Evolutionary conservation across 2,797 vertebrate genomes (phyloP).

Genomic region (Rhadinocentrus ornatus): DNA sequence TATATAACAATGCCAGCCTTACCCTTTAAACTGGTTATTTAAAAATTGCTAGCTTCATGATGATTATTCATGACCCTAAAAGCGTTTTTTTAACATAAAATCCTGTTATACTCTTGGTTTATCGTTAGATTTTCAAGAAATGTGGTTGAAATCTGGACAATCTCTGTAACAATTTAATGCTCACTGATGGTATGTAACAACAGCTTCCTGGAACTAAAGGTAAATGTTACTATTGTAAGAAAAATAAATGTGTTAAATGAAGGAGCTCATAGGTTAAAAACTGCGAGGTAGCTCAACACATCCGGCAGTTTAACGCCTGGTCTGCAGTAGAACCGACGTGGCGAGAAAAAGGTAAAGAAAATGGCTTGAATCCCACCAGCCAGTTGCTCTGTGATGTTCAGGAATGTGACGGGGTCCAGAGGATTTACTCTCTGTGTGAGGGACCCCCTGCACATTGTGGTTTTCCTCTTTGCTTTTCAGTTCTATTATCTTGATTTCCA

Average conservation of each 20-base stretch:
- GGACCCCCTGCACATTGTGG: constrained; percentile 79
- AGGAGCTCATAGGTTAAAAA: constrained; percentile 19
- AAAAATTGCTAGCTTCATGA: not conserved
- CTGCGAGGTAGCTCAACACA: constrained; percentile 16
- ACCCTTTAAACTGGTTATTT: constrained; percentile 11
- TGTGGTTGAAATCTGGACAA: constrained; percentile 13
- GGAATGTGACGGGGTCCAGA: constrained; percentile 53
- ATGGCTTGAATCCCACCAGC: constrained; percentile 31
- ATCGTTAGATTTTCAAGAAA: constrained; percentile 11
- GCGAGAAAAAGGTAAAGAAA: constrained; percentile 32
- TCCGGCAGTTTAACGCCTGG: constrained; percentile 13
- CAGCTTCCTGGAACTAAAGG: constrained; percentile 27
- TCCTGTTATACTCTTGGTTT: not conserved
- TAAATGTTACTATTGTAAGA: constrained; percentile 1
- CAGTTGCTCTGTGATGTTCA: constrained; percentile 44
- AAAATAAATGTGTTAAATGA: constrained; percentile 8
- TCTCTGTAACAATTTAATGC: not conserved
- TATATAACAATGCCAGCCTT: not conserved
- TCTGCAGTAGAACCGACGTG: constrained; percentile 10
- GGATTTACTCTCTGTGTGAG: constrained; percentile 72
- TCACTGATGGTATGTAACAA: constrained; percentile 13
- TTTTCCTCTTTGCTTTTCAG: constrained; percentile 78
- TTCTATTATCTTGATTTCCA: constrained; percentile 84
- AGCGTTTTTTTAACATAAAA: not conserved
- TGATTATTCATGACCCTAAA: constrained; percentile 1